Base-by-base conservation (phyloP, 2,797 vertebrate species). In the Poecilia velifera region DNA sequence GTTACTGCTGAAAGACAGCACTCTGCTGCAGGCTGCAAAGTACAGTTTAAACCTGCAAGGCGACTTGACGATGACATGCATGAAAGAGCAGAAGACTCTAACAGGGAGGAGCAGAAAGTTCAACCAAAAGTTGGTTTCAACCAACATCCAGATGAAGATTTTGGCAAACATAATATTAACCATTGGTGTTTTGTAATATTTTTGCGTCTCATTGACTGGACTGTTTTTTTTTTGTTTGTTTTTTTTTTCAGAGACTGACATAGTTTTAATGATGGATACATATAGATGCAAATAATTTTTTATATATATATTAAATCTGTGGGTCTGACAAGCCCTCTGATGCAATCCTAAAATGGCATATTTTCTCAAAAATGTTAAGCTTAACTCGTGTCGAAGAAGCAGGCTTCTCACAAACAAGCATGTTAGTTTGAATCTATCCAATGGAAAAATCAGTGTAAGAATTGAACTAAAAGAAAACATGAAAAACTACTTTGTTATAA, bases 381-480 rank as follows among this genome's bases (percentile, higher is more conserved):
- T 10, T 68, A 43, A 76, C 20, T 70, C 20, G 70, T 76, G 31
- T 49, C 51, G 62, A 41, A 49, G 34, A 62, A 85, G 80, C 49
- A 41, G 1, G 13, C 14, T 49, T 16, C 12, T 72, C 22, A 76
- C 2, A 43, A 20, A 28, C 9, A 22, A 75, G 4, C 4, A 6
- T 31, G 22, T 74, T 53, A 78, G 10, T 55, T 66, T 79, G 7
- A 43, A 66, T 70, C 16, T 45, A 57, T 71, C 6, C 1, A 72
- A 4, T 39, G 39, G 28, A 82, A 74, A n/a, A 49, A 39, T 39
- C 36, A 2, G 25, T 57, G 10, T 68, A 25, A 25, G 6, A 70
- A 7, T 3, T 36, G 34, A 25, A 68, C 36, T 68, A 22, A 41
- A 68, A 68, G 18, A 31, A 16, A 28, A 68, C 53, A 41, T 28